Conservation (phyloP, 2,888 invertebrate genomes). For the Eupithecia inturbata region DNA sequence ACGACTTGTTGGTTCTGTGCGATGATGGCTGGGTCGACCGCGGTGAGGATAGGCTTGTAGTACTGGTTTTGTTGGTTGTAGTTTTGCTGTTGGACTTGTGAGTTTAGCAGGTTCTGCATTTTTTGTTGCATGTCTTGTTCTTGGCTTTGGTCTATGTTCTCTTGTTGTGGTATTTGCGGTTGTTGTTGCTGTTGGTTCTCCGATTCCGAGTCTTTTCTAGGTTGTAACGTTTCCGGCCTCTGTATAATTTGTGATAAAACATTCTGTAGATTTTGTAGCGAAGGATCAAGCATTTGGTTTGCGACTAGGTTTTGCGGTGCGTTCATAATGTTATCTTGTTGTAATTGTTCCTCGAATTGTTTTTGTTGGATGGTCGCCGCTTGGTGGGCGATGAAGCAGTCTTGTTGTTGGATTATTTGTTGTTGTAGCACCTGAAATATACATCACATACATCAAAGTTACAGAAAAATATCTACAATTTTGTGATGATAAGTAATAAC, state of each 20-base stretch:
- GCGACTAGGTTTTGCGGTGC: conserved; percentile 71
- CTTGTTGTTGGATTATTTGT: conserved; percentile 80
- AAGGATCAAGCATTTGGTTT: conserved; percentile 78
- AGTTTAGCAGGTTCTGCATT: conserved; percentile 66
- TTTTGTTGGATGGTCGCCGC: conserved; percentile 79
- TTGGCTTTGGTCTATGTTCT: conserved; percentile 32
- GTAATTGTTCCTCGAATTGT: conserved; percentile 72
- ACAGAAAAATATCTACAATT: not conserved
- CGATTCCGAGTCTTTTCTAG: conserved; percentile 75
- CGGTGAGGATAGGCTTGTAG: conserved; percentile 63
- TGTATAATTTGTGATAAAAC: conserved; percentile 78
- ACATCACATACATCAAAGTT: not conserved
- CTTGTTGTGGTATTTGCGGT: conserved; percentile 49
- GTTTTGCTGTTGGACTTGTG: conserved; percentile 69
- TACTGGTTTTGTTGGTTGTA: conserved; percentile 67
- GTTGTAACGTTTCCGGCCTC: conserved; percentile 72
- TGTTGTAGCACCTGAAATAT: conserved; percentile 73
- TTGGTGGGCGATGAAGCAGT: conserved; percentile 76
- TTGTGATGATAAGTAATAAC: not conserved
- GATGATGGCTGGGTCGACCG: conserved; percentile 68
- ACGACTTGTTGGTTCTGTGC: conserved; percentile 77
- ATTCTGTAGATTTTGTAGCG: conserved; percentile 79
- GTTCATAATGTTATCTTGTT: conserved; percentile 68
- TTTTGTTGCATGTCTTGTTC: conserved; percentile 56
- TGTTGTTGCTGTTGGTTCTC: conserved; percentile 64